Conservation (phyloP, 2,797 vertebrate genomes). For the Vipera latastei region DNA sequence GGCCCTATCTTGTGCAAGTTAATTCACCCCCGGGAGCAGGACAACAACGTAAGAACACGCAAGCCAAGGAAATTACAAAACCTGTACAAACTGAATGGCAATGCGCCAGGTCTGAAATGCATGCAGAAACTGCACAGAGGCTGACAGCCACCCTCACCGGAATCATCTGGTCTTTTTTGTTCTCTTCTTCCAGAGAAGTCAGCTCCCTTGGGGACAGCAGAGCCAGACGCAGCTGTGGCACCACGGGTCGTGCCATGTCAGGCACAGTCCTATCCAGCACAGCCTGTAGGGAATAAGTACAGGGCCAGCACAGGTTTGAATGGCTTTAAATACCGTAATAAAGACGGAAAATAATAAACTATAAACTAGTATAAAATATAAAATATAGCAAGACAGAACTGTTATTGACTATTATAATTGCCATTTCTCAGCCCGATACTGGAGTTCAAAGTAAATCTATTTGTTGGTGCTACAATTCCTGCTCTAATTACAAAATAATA, state of each 20-base stretch:
- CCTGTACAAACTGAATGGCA: background rate
- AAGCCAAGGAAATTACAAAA: background rate
- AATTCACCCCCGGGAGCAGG: background rate
- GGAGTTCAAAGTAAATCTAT: background rate
- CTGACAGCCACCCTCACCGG: conserved; percentile 50
- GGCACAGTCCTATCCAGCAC: conserved; percentile 62
- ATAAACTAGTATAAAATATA: background rate
- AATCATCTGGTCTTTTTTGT: conserved; percentile 62
- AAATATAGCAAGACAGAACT: background rate
- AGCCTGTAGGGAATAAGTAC: conserved; percentile 44
- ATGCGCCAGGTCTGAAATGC: background rate
- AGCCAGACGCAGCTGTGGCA: conserved; percentile 63
- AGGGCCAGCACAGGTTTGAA: background rate
- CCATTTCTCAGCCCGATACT: background rate
- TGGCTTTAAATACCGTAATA: background rate
- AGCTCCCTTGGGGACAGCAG: conserved; percentile 67
- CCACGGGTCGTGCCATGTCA: conserved; percentile 61
- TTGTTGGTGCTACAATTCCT: background rate
- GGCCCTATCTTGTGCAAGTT: background rate
- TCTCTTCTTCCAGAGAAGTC: conserved; percentile 67
- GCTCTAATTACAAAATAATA: background rate
- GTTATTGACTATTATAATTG: background rate
- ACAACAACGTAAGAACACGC: background rate
- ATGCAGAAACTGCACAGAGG: background rate
- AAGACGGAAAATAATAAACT: background rate